Percentiles rank a stretch among this genome's conserved stretches.
Evolutionary conservation across 2,113 vertebrate genomes (phyloP).

Genomic region (Myotis brandtii): DNA sequence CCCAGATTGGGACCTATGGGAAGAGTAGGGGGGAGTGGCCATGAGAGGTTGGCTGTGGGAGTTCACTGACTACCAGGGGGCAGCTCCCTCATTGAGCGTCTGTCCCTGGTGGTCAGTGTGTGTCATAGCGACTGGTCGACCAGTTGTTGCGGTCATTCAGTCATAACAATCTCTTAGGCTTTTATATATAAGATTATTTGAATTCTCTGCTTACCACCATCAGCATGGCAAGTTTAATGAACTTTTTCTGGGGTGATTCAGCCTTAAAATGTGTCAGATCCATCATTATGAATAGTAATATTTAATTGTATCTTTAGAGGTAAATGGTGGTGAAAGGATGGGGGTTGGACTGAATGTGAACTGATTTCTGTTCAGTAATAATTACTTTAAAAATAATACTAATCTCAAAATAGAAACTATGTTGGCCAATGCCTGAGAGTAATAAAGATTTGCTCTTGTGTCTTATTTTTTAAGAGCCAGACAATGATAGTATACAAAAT

Average conservation of each 20-base stretch:
- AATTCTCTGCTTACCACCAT: conserved; percentile 4
- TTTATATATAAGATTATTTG: neutral
- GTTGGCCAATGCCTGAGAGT: neutral
- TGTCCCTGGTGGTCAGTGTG: no score
- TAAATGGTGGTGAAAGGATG: neutral
- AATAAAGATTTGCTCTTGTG: neutral
- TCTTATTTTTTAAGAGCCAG: neutral
- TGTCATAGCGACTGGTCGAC: no score
- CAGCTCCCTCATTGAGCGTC: no score
- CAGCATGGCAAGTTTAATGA: neutral
- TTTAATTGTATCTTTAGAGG: neutral
- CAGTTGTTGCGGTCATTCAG: no score
- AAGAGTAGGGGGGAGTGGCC: no score
- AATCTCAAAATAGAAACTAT: conserved; percentile 10
- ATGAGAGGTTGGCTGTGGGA: no score
- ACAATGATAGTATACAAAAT: neutral
- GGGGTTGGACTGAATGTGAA: neutral
- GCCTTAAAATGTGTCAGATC: neutral
- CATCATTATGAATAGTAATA: neutral
- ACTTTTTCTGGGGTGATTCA: neutral
- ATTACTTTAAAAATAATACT: neutral
- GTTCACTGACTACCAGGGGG: no score
- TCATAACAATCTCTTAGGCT: no score
- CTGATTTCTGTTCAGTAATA: conserved; percentile 16
- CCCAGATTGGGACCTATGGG: no score